Evolutionary conservation across 2,888 invertebrate species (phyloP), one percentile per base, ranked within the genome.

Genomic region (Mayetiola destructor): DNA sequence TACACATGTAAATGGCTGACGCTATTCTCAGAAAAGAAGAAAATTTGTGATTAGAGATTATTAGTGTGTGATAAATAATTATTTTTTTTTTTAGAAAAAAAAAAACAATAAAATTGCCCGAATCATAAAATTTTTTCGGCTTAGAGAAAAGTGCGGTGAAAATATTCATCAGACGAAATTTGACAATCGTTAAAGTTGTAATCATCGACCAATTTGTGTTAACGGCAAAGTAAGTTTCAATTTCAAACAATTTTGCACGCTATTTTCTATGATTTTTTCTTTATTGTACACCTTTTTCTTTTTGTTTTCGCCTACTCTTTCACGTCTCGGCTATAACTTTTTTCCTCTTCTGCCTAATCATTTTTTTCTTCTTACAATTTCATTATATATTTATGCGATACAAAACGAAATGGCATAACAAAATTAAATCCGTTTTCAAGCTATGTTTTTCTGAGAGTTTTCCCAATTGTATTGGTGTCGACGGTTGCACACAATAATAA

Each of bases 1-100:
- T 48, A 48, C 48, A 48, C 27, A 48, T 48, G 48, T 48, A 48
- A 48, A 48, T 48, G 48, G 48, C 48, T 48, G 48, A 48, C 48
- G 48, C 48, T 48, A 48, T 48, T 48, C 48, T 48, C 27, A 16
- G 48, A 48, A 42, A 48, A 48, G n/a, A n/a, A n/a, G n/a, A n/a
- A n/a, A n/a, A n/a, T n/a, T 48, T 48, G 48, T 48, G 48, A 48
- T 48, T 48, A 27, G 48, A 48, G n/a, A n/a, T n/a, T n/a, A n/a
- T n/a, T 48, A 48, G 48, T 48, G 48, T 48, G 48, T 48, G 48
- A 48, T 48, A 48, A 48, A 27, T n/a, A 27, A 27, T 27, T 27
- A 48, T 23, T 48, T 23, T n/a, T n/a, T 27, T 48, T 23, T 23
- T 42, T 42, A 2, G 14, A 5, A 39, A 42, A 42, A 21, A 4